A percentile compares a stretch with the other conserved stretches of the same genome.
Conservation (phyloP, 2,888 invertebrate genomes). For the Deladenus siricidicola region DNA sequence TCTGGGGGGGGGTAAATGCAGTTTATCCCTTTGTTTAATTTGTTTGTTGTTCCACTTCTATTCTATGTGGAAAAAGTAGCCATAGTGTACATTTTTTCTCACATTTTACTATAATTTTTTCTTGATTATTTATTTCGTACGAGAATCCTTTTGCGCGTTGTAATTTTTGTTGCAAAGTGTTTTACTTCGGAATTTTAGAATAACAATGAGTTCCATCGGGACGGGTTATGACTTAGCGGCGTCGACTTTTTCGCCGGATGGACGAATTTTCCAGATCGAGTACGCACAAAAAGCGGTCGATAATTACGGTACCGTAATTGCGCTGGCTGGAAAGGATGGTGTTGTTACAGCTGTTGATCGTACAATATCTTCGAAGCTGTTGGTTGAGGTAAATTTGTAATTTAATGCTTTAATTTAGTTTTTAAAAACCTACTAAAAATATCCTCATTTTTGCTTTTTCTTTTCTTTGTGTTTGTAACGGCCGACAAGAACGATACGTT, state of each 20-base stretch:
- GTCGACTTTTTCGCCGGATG: constrained; percentile 99
- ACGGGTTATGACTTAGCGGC: constrained; percentile 97
- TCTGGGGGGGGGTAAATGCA: too few relatives aligned
- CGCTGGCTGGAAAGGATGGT: constrained; percentile 85
- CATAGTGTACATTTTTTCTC: too few relatives aligned
- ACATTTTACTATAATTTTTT: too few relatives aligned
- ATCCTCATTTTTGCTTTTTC: neutral
- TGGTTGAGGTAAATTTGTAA: constrained; percentile 24
- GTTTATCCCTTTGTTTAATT: too few relatives aligned
- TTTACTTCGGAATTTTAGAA: too few relatives aligned
- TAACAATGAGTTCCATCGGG: constrained; percentile 91
- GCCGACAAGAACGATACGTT: too few relatives aligned
- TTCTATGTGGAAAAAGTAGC: too few relatives aligned
- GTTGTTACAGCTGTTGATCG: constrained; percentile 97
- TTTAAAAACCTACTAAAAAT: neutral
- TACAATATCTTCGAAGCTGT: constrained; percentile 58
- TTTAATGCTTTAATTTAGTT: neutral
- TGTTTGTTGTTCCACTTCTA: too few relatives aligned
- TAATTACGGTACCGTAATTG: constrained; percentile 86
- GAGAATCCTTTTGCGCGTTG: too few relatives aligned
- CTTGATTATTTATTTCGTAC: too few relatives aligned
- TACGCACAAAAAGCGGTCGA: constrained; percentile 99
- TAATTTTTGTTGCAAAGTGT: too few relatives aligned
- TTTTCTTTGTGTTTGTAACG: too few relatives aligned
- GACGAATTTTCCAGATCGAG: constrained; percentile 75